A percentile compares a stretch with the other conserved stretches of the same genome.
Conservation (phyloP, 2,888 invertebrate genomes). For the Caenorhabditis sp. region DNA sequence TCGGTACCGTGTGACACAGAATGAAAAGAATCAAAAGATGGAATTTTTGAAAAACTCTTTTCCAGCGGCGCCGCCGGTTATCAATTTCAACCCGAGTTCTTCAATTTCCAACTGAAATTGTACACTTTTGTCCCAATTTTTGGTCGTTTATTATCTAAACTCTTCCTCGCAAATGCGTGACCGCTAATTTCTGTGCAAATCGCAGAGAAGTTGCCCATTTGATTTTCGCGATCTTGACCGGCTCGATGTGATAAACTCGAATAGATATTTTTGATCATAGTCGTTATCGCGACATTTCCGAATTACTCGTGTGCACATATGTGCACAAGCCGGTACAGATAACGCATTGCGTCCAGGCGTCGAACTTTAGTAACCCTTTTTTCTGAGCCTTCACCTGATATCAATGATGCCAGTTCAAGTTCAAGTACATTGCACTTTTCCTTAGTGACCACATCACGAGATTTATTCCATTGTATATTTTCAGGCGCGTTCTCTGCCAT, state of each 20-base stretch:
- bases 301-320: constrained; percentile 41
- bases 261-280: constrained; percentile 36
- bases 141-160: constrained; percentile 13
- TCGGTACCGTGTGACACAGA: constrained; percentile 25
- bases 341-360: constrained; percentile 14
- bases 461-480: constrained; percentile 3
- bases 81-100: constrained; percentile 6
- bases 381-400: neutral
- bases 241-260: constrained; percentile 36
- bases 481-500: constrained; percentile 73
- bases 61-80: no score
- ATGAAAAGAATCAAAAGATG: constrained; percentile 42
- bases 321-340: constrained; percentile 22
- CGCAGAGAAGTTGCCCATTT: constrained; percentile 3
- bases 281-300: constrained; percentile 24
- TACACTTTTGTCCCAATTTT: constrained; percentile 17
- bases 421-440: no score
- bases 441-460: no score
- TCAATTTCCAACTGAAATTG: no score
- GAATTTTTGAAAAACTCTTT: constrained; percentile 24
- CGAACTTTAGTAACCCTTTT: constrained; percentile 1
- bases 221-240: constrained; percentile 5
- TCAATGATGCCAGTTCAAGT: no score
- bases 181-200: constrained; percentile 29
- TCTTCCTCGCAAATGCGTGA: constrained; percentile 25